A percentile compares a stretch with the other conserved stretches of the same genome.
Conservation (phyloP, 2,797 vertebrate genomes). For the Spondyliosoma cantharus region DNA sequence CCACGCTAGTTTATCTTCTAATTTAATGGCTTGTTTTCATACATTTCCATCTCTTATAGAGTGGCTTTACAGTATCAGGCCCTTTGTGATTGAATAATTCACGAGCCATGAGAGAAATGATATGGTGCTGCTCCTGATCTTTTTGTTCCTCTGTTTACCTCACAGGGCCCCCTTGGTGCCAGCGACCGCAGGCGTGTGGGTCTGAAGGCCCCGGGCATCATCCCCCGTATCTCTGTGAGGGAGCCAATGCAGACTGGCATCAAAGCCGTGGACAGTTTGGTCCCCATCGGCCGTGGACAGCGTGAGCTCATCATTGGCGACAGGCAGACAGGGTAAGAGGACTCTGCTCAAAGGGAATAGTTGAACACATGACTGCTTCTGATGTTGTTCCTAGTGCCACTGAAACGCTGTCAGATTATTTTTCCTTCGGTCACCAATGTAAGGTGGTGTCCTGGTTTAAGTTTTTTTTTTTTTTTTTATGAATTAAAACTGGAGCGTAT, state of each 20-base stretch:
- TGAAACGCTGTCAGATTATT: conserved; percentile 7
- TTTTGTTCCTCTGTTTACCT: conserved; percentile 1
- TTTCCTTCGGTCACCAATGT: not conserved
- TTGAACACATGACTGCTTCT: conserved; percentile 11
- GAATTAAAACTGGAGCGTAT: not conserved
- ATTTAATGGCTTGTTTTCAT: no score
- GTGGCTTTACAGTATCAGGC: not conserved
- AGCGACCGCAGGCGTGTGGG: conserved; percentile 91
- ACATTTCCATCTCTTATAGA: no score
- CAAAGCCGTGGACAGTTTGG: conserved; percentile 97
- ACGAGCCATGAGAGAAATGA: not conserved
- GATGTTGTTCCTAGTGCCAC: conserved; percentile 15
- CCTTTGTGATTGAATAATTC: not conserved
- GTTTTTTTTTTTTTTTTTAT: not conserved
- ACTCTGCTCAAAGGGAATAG: conserved; percentile 41
- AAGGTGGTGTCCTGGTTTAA: no score
- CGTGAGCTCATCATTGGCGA: conserved; percentile 98
- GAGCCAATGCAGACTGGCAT: conserved; percentile 98
- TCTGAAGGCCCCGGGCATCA: conserved; percentile 95
- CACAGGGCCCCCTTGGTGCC: conserved; percentile 88
- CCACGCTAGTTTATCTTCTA: no score
- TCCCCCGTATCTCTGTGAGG: conserved; percentile 95
- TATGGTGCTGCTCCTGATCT: not conserved
- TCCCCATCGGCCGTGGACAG: conserved; percentile 97
- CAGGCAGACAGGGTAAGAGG: conserved; percentile 94